These are phyloP conservation scores for Tenthredo distinguenda DNA, from an alignment of 2,888 invertebrate genomes.

Conservation along the genomic window DNA sequence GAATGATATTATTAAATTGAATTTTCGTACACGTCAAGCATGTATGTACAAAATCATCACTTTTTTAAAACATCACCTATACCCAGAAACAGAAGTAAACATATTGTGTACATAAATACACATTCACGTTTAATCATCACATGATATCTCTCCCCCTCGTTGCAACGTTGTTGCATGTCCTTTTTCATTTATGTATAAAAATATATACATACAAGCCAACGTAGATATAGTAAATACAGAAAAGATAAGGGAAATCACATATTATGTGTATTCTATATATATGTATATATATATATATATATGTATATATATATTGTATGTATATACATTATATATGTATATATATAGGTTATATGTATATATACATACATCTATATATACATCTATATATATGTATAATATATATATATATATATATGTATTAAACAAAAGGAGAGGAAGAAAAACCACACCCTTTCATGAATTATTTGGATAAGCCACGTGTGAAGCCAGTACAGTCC, in stretches of 20 bases:
- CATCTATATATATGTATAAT: neutral
- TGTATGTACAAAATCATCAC: slow-evolving; percentile 40
- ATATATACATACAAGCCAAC: slow-evolving; percentile 63
- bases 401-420: slow-evolving; percentile 1
- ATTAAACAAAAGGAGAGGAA: neutral
- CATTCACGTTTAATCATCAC: slow-evolving; percentile 32
- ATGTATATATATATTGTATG: neutral
- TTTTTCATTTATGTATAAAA: slow-evolving; percentile 59
- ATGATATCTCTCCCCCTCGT: slow-evolving; percentile 23
- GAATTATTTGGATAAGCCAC: slow-evolving; percentile 71
- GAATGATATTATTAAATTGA: neutral
- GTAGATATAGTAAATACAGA: slow-evolving; percentile 60
- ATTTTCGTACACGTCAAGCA: slow-evolving; percentile 13
- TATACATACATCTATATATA: neutral
- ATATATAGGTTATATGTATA: neutral
- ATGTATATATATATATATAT: neutral
- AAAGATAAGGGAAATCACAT: slow-evolving; percentile 37
- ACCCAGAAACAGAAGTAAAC: neutral
- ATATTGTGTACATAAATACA: slow-evolving; percentile 15
- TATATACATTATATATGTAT: neutral
- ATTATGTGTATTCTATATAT: neutral
- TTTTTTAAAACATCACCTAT: slow-evolving; percentile 38
- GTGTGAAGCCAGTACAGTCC: slow-evolving; percentile 73
- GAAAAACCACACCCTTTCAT: slow-evolving; percentile 61
- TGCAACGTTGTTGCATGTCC: slow-evolving; percentile 29